phyloP scores from a whole-genome alignment of 1,140 invertebrate species.

The Scaptomyza pallida region DNA sequence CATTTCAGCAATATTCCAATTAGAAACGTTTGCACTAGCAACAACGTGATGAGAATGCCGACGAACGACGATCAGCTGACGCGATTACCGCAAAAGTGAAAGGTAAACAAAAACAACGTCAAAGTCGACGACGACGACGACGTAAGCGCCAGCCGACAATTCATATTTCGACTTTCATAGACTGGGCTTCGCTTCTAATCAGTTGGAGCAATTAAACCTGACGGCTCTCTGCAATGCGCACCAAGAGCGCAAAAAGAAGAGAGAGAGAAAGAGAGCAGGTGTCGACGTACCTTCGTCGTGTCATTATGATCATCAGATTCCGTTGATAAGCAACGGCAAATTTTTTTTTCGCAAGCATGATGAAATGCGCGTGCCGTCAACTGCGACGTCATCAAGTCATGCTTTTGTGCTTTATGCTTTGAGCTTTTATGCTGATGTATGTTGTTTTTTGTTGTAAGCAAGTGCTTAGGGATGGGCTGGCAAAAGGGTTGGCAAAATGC shows the following conservation, averaged over 20 bases:
- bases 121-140: neutral
- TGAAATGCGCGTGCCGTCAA: constrained; percentile 29
- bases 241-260: neutral
- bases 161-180: constrained; percentile 23
- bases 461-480: neutral
- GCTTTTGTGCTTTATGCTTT: constrained; percentile 5
- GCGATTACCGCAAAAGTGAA: constrained; percentile 54
- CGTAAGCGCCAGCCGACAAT: constrained; percentile 21
- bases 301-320: constrained; percentile 28
- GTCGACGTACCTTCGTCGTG: constrained; percentile 15
- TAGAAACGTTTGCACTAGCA: constrained; percentile 25
- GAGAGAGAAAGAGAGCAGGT: neutral
- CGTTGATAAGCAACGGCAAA: constrained; percentile 23
- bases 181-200: constrained; percentile 21
- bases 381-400: constrained; percentile 21
- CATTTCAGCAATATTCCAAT: constrained; percentile 30
- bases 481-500: neutral
- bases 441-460: constrained; percentile 1
- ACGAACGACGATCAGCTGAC: constrained; percentile 44
- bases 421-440: constrained; percentile 16
- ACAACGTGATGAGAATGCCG: neutral
- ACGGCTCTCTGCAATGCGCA: constrained; percentile 4
- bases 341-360: constrained; percentile 5
- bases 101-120: constrained; percentile 54
- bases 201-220: constrained; percentile 15